A percentile compares a stretch with the other conserved stretches of the same genome.
phyloP scores from a whole-genome alignment of 2,888 invertebrate genomes.

The Halocaridina rubra region DNA sequence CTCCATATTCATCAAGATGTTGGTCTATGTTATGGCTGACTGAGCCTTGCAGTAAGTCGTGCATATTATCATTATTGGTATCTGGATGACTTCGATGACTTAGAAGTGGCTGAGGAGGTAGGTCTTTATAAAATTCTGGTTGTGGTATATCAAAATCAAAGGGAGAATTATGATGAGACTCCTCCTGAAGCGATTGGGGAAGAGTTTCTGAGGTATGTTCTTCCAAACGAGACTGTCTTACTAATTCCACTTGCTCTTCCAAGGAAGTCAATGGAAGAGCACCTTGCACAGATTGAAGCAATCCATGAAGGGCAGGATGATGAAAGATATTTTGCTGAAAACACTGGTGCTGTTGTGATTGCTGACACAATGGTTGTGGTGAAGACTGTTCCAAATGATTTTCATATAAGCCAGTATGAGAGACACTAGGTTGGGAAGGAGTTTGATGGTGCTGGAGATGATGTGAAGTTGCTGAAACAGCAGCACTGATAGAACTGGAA shows the following conservation, averaged over 20 bases:
- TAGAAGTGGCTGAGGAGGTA: background rate
- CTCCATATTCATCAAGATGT: background rate
- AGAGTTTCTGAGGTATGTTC: background rate
- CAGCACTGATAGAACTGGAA: background rate
- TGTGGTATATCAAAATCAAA: background rate
- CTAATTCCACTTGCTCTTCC: background rate
- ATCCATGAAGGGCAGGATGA: background rate
- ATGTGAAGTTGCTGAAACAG: background rate
- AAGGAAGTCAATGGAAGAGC: background rate
- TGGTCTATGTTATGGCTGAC: background rate
- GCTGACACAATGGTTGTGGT: background rate
- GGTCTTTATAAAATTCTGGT: background rate
- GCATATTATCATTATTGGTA: background rate
- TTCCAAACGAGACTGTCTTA: background rate
- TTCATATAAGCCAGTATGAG: background rate
- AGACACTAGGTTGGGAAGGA: background rate
- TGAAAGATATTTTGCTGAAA: background rate
- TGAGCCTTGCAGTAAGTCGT: background rate
- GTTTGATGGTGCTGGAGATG: background rate
- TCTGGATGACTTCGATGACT: background rate
- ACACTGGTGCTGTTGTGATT: background rate
- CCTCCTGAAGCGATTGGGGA: background rate
- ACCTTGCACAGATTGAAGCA: background rate
- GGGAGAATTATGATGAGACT: background rate
- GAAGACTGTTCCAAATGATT: background rate